Evolutionary conservation across 2,797 vertebrate species (phyloP), one percentile per base, ranked within the genome.

Genomic region (Melanotaenia parkinsoni): DNA sequence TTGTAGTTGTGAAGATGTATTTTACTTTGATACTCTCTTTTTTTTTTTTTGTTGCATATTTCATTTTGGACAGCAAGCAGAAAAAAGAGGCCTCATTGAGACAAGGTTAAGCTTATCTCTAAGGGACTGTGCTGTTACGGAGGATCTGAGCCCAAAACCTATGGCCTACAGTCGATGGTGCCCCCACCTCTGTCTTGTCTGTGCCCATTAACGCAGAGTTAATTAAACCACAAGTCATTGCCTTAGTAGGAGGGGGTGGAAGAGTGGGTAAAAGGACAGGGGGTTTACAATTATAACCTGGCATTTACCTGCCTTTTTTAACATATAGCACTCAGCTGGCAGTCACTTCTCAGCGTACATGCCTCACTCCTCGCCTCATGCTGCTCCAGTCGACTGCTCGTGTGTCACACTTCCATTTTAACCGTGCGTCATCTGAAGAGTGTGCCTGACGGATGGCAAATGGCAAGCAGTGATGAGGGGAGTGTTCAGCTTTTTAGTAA

Each of bases 171-270:
- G 32, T 68, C 40, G 4, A 50, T 38, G 28, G 35, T 57, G 47
- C 70, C 71, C 50, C 62, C 30, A 58, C 58, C 64, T 73, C 68
- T 45, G 28, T 73, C 88, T 86, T 81, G 83, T 88, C 9, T 86
- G 88, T 86, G 83, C 80, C 87, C 85, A 93, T 94, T 93, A 93
- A 91, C 83, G 86, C 81, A 82, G 86, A 92, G 88, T 93, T 94
- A 94, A 94, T 94, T 94, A 93, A 94, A 92, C 81, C 83, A 86
- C 89, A 92, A 87, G 88, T 91, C 90, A 89, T 88, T 89, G 85
- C 85, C 86, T 88, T 89, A 81, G 86, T 81, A 64, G 88, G 90
- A 84, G 76, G 74, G 72, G 70, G 79, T 37, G 35, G 56, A 77
- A 74, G 64, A 32, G 38, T 50, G 32, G 65, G 35, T 67, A 63